phyloP scores from a whole-genome alignment of 2,797 vertebrate species.

The Amblyopsis hoosieri region DNA sequence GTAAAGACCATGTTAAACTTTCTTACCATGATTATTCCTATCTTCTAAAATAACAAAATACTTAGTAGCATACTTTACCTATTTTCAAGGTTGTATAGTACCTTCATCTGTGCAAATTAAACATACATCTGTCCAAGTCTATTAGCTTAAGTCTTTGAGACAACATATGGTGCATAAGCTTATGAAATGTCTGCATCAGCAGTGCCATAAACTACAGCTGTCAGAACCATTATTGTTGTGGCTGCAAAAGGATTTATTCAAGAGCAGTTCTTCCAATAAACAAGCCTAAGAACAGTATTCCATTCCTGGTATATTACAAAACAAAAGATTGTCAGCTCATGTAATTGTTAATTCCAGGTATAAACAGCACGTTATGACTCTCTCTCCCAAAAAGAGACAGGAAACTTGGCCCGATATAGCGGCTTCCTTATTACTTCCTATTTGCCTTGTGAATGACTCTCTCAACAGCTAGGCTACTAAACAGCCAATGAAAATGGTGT shows the following conservation, averaged over 20 bases:
- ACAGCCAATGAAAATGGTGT: conserved; percentile 25
- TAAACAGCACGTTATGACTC: conserved; percentile 18
- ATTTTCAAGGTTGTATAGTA: background rate
- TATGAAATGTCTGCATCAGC: conserved; percentile 66
- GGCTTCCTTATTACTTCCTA: conserved; percentile 78
- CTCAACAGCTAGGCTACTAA: conserved; percentile 34
- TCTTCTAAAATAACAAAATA: background rate
- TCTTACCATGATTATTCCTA: background rate
- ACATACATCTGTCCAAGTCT: conserved; percentile 28
- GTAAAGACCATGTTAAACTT: conserved; percentile 3
- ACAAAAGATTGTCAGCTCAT: conserved; percentile 16
- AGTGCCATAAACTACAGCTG: conserved; percentile 54
- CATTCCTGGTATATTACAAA: conserved; percentile 1
- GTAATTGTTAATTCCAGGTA: conserved; percentile 24
- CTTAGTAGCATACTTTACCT: background rate
- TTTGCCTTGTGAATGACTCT: conserved; percentile 56
- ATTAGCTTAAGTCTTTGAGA: conserved; percentile 50
- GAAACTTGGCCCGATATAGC: conserved; percentile 55
- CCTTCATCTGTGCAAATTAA: conserved; percentile 38
- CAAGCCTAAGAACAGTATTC: conserved; percentile 17
- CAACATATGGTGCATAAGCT: conserved; percentile 75
- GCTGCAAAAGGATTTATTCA: conserved; percentile 57
- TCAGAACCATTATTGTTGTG: conserved; percentile 52
- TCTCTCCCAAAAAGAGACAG: conserved; percentile 31
- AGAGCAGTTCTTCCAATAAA: conserved; percentile 23